These are phyloP conservation scores for Marmota monax DNA, from an alignment of 2,113 vertebrate species.

Conservation along the genomic window DNA sequence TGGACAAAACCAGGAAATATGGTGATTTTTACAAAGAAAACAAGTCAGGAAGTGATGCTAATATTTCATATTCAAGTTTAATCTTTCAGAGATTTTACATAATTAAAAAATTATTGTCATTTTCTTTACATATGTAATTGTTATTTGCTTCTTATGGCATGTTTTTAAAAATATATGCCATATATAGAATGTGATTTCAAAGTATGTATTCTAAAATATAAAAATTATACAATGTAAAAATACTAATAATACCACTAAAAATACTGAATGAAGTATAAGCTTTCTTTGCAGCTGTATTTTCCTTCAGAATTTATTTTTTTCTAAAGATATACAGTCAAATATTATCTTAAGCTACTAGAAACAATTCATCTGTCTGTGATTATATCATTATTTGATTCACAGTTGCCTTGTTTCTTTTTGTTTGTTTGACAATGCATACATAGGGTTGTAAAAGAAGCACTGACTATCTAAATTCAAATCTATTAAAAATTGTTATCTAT, in stretches of 20 bases:
- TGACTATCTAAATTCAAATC: not conserved
- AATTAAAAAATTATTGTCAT: not conserved
- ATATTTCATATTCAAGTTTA: constrained; percentile 16
- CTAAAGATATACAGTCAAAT: not conserved
- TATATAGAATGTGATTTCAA: not conserved
- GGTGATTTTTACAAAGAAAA: constrained; percentile 9
- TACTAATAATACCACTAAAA: not conserved
- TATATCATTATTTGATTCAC: not conserved
- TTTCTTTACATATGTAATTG: not conserved
- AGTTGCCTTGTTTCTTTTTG: not conserved
- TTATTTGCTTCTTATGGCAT: not conserved
- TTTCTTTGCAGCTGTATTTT: not conserved
- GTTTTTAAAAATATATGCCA: not conserved
- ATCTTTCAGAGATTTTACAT: not conserved
- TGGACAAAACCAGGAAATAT: not conserved
- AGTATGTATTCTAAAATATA: not conserved
- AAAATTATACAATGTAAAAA: not conserved
- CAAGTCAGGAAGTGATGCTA: not conserved
- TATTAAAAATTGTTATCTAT: not conserved
- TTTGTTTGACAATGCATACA: not conserved
- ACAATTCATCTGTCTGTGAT: constrained; percentile 13
- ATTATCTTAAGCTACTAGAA: constrained; percentile 7
- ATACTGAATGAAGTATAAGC: not conserved
- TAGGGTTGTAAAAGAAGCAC: constrained; percentile 7
- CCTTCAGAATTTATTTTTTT: constrained; percentile 32